These are phyloP conservation scores for Galaxea fascicularis DNA, from an alignment of 92 coral and sea anemone genomes.

Conservation along the genomic window DNA sequence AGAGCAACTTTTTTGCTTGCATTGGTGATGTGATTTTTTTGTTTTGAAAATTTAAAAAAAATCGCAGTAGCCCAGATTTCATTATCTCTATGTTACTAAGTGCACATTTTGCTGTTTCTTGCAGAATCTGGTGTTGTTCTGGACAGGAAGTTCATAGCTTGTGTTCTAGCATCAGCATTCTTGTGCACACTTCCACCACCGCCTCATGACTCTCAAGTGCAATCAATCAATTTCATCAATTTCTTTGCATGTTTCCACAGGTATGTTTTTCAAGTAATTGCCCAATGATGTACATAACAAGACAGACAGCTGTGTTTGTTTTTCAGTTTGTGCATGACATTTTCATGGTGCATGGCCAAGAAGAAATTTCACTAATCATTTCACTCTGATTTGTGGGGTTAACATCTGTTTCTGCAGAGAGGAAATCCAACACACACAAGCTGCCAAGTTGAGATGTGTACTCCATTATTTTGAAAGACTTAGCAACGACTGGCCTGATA, in stretches of 20 bases:
- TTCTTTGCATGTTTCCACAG: slow-evolving; percentile 80
- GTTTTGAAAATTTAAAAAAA: too few species aligned
- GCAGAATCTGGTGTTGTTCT: slow-evolving; percentile 62
- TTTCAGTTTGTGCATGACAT: too few species aligned
- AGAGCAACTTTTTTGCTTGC: too few species aligned
- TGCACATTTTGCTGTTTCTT: background rate
- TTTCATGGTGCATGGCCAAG: too few species aligned
- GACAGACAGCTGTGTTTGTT: too few species aligned
- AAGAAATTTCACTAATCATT: too few species aligned
- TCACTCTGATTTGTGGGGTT: background rate
- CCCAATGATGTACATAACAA: too few species aligned
- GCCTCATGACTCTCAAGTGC: slow-evolving; percentile 25
- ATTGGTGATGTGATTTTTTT: too few species aligned
- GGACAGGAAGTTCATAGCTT: slow-evolving; percentile 68
- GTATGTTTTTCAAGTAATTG: slow-evolving; percentile 30
- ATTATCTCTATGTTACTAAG: too few species aligned
- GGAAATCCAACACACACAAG: slow-evolving; percentile 62
- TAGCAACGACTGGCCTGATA: slow-evolving; percentile 45
- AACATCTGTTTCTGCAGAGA: slow-evolving; percentile 56
- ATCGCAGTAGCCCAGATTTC: too few species aligned
- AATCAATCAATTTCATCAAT: slow-evolving; percentile 73
- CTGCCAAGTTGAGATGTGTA: slow-evolving; percentile 73
- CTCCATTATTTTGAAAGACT: slow-evolving; percentile 84
- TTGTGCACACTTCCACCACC: slow-evolving; percentile 73
- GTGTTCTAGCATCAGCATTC: slow-evolving; percentile 80